Percentiles rank a stretch among this genome's conserved stretches.
Conservation (phyloP, 2,113 vertebrate species). For the Hyperoodon ampullatus region DNA sequence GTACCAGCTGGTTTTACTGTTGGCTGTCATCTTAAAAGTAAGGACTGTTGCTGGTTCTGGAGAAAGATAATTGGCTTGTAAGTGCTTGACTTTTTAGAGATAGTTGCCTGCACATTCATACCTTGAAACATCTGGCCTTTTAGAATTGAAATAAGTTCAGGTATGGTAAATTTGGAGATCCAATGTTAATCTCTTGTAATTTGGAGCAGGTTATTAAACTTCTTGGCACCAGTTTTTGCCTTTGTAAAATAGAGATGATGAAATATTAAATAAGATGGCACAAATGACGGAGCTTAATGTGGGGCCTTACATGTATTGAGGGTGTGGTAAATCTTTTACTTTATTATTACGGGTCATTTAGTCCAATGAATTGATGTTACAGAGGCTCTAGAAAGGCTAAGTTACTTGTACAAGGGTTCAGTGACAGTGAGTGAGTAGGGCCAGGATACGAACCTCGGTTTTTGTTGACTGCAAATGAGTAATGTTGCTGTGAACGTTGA, state of each 20-base stretch:
- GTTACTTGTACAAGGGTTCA: not conserved
- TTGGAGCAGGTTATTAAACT: not conserved
- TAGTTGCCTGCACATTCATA: not conserved
- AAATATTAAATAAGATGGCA: not conserved
- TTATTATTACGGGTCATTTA: not conserved
- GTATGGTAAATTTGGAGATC: not conserved
- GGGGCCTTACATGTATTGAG: not conserved
- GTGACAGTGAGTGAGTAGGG: not conserved
- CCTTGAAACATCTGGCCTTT: not conserved
- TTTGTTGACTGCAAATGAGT: not conserved
- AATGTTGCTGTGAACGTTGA: not conserved
- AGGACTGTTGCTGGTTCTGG: not conserved
- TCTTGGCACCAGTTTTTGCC: not conserved
- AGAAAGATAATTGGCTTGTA: not conserved
- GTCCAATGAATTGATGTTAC: not conserved
- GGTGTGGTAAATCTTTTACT: not conserved
- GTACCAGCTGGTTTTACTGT: not conserved
- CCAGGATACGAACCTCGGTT: not conserved
- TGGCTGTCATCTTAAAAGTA: not conserved
- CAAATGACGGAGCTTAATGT: not conserved
- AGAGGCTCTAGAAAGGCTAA: not conserved
- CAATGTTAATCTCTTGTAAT: not conserved
- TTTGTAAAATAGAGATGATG: not conserved
- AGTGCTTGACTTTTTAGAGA: not conserved
- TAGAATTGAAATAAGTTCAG: not conserved